Evolutionary conservation across 2,113 vertebrate species (phyloP).

Genomic region (Pardalotus punctatus): DNA sequence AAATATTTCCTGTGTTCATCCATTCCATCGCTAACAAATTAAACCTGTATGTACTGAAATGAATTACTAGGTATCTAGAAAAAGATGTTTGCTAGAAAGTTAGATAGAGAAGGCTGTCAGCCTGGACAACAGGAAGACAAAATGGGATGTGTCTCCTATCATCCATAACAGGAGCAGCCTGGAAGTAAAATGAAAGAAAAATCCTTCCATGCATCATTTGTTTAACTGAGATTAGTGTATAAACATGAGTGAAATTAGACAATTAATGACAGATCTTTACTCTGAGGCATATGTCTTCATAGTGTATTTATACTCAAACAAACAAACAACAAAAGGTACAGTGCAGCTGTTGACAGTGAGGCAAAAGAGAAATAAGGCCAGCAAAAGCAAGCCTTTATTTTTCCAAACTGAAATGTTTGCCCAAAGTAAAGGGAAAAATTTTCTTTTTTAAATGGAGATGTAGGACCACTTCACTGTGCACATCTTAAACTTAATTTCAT

Average conservation of each 20-base stretch:
- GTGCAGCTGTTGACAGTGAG: neutral
- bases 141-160: neutral
- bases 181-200: neutral
- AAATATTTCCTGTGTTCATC: neutral
- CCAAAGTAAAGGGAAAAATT: neutral
- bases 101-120: neutral
- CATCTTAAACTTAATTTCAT: neutral
- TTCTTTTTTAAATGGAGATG: neutral
- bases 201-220: neutral
- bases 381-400: neutral
- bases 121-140: neutral
- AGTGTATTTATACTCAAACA: neutral
- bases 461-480: neutral
- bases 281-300: neutral
- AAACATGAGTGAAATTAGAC: neutral
- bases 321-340: neutral
- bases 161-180: neutral
- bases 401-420: neutral
- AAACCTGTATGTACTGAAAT: neutral
- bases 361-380: neutral
- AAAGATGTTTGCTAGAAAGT: neutral
- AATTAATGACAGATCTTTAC: conserved; percentile 4
- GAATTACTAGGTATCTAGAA: neutral
- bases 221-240: neutral
- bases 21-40: neutral